Evolutionary conservation across 1,140 invertebrate species (phyloP).

Genomic region (Piezodorus guildinii): DNA sequence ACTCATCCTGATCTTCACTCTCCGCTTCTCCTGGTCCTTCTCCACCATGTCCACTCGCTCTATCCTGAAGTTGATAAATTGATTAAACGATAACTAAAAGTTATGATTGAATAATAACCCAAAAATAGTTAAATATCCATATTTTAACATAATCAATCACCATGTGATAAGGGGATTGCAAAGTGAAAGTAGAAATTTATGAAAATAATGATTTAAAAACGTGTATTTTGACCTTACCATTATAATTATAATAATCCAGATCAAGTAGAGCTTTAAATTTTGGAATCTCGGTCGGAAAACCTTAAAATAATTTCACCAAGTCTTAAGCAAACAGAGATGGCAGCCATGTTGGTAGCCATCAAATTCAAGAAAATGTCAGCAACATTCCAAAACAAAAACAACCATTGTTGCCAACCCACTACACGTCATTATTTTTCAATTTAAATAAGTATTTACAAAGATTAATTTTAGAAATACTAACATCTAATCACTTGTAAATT

Average conservation of each 20-base stretch:
- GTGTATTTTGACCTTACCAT: background rate
- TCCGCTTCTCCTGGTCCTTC: background rate
- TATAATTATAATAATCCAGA: background rate
- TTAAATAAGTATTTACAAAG: too few relatives aligned
- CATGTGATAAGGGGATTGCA: background rate
- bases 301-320: constrained; percentile 21
- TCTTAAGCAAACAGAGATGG: constrained; percentile 4
- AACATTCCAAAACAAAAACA: too few relatives aligned
- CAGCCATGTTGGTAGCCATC: constrained; percentile 13
- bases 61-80: background rate
- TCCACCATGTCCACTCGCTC: constrained; percentile 9
- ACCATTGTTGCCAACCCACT: too few relatives aligned
- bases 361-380: too few relatives aligned
- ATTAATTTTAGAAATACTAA: too few relatives aligned
- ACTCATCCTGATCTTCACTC: constrained; percentile 20
- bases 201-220: background rate
- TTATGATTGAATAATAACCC: background rate
- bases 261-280: background rate
- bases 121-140: background rate
- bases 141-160: background rate
- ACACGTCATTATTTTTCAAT: too few relatives aligned
- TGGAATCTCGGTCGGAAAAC: constrained; percentile 19
- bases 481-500: too few relatives aligned
- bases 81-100: background rate
- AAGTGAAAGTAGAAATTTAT: background rate